phyloP scores from a whole-genome alignment of 2,113 vertebrate species.

The Castor canadensis region DNA sequence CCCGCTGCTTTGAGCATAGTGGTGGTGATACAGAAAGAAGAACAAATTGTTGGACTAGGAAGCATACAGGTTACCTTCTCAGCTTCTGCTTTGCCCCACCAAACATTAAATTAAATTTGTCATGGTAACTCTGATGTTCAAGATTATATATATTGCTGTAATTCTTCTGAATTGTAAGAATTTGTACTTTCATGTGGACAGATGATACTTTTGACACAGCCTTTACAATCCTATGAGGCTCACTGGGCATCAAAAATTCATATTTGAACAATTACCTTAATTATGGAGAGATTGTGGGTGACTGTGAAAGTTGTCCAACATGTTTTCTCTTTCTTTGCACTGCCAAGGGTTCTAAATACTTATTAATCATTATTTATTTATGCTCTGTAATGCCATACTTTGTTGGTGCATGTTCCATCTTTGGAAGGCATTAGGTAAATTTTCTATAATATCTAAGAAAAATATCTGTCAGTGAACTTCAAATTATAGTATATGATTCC shows the following conservation, averaged over 20 bases:
- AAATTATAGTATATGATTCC: constrained; percentile 22
- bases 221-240: constrained; percentile 32
- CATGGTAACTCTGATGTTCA: constrained; percentile 29
- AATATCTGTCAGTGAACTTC: constrained; percentile 3
- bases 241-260: constrained; percentile 35
- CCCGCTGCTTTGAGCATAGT: background rate
- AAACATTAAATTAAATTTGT: constrained; percentile 55
- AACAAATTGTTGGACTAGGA: constrained; percentile 21
- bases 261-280: constrained; percentile 47
- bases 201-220: constrained; percentile 47
- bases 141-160: background rate
- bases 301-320: constrained; percentile 38
- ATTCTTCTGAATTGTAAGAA: background rate
- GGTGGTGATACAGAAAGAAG: constrained; percentile 4
- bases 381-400: constrained; percentile 48
- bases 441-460: constrained; percentile 15
- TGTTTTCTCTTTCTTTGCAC: constrained; percentile 45
- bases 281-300: constrained; percentile 10
- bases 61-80: constrained; percentile 37
- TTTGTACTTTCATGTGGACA: background rate
- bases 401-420: background rate
- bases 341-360: constrained; percentile 70
- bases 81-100: background rate
- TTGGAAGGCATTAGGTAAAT: background rate
- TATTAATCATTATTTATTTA: constrained; percentile 64